These are phyloP conservation scores for Ameiurus melas DNA, from an alignment of 2,113 vertebrate genomes.

Conservation along the genomic window DNA sequence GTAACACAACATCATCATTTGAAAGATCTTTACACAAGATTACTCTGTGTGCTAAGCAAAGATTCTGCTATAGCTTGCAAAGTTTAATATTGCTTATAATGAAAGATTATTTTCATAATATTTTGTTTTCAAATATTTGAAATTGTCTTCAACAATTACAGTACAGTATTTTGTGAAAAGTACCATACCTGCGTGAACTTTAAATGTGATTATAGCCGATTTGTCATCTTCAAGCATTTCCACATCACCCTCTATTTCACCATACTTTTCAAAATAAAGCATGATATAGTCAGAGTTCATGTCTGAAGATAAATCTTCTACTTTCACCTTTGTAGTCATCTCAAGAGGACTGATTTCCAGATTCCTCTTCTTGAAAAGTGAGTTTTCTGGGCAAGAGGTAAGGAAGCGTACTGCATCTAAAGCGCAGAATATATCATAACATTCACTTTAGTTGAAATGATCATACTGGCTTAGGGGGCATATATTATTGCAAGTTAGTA, in stretches of 20 bases:
- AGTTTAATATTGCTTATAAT: not conserved
- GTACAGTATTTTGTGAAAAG: too few relatives aligned
- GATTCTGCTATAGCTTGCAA: not conserved
- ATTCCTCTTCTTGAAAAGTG: slow-evolving; percentile 59
- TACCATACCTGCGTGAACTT: slow-evolving; percentile 70
- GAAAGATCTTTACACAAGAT: not conserved
- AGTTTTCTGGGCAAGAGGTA: slow-evolving; percentile 61
- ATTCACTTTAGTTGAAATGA: not conserved
- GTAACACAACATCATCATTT: not conserved
- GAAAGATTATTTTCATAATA: not conserved
- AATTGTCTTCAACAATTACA: slow-evolving; percentile 48
- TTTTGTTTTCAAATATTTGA: too few relatives aligned
- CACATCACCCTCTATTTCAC: slow-evolving; percentile 58
- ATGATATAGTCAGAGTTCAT: slow-evolving; percentile 60
- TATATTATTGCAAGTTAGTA: not conserved
- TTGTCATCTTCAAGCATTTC: slow-evolving; percentile 67
- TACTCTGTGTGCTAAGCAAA: not conserved
- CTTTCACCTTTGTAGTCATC: slow-evolving; percentile 67
- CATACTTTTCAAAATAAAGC: slow-evolving; percentile 81
- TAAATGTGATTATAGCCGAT: slow-evolving; percentile 79
- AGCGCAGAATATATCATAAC: slow-evolving; percentile 31
- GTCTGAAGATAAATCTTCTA: slow-evolving; percentile 74
- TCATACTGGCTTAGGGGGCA: not conserved
- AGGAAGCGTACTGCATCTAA: slow-evolving; percentile 73
- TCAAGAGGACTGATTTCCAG: slow-evolving; percentile 76